A percentile compares a stretch with the other conserved stretches of the same genome.
phyloP scores from a whole-genome alignment of 2,113 vertebrate genomes.

The Grammomys surdaster region DNA sequence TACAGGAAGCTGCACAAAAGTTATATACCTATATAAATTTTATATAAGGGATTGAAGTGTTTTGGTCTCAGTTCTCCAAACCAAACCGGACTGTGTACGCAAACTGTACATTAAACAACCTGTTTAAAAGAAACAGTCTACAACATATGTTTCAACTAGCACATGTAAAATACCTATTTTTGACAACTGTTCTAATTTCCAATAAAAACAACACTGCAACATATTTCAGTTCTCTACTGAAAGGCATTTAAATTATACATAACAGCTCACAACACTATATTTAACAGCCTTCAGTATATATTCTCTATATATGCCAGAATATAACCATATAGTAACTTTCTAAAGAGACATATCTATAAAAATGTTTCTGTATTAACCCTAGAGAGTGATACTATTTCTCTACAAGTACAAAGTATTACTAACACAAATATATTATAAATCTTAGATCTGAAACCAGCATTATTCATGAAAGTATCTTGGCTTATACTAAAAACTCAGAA shows the following conservation, averaged over 20 bases:
- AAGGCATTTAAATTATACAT: not conserved
- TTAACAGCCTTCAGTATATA: not conserved
- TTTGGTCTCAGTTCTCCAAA: not conserved
- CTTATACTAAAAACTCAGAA: slow-evolving; percentile 30
- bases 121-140: slow-evolving; percentile 15
- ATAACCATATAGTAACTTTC: not conserved
- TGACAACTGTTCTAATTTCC: slow-evolving; percentile 49
- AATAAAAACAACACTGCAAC: not conserved
- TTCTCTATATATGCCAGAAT: not conserved
- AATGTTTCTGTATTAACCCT: slow-evolving; percentile 7
- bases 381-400: not conserved
- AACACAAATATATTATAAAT: not conserved
- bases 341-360: not conserved
- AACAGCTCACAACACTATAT: slow-evolving; percentile 11
- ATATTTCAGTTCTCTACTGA: slow-evolving; percentile 6
- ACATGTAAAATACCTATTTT: not conserved
- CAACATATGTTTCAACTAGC: not conserved
- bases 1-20: not conserved
- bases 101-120: not conserved
- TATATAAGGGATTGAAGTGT: not conserved
- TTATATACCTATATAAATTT: not conserved
- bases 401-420: slow-evolving; percentile 25
- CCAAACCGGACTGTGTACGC: not conserved
- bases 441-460: slow-evolving; percentile 19
- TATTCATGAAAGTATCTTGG: not conserved